Evolutionary conservation across 2,797 vertebrate species (phyloP).

Genomic region (Potorous gilbertii): DNA sequence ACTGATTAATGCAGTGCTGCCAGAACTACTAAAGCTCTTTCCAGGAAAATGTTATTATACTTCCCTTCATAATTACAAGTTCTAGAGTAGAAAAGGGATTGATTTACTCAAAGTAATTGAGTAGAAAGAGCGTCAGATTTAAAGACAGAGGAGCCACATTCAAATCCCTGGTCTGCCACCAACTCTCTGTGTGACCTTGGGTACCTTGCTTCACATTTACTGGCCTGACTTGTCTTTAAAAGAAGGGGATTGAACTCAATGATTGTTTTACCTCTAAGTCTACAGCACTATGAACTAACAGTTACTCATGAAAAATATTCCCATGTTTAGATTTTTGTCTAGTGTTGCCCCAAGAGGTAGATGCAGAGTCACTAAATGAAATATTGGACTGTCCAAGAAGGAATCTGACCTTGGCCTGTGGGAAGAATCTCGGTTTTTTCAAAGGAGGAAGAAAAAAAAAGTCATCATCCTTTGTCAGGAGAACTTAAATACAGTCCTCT

Average conservation of each 20-base stretch:
- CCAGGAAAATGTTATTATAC: constrained; percentile 66
- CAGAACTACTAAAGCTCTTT: constrained; percentile 70
- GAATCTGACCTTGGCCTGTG: not conserved
- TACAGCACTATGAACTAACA: not conserved
- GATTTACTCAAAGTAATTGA: constrained; percentile 66
- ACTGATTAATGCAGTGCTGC: constrained; percentile 77
- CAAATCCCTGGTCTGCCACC: not conserved
- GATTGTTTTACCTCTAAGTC: not conserved
- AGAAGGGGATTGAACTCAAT: not conserved
- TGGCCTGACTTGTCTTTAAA: not conserved
- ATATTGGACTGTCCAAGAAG: not conserved
- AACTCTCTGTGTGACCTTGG: not conserved
- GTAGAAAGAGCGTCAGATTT: not conserved
- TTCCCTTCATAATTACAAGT: constrained; percentile 70
- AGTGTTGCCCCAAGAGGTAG: not conserved
- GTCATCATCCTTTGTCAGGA: not conserved
- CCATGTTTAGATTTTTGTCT: not conserved
- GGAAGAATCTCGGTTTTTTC: not conserved
- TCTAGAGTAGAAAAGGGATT: constrained; percentile 58
- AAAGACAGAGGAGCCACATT: not conserved
- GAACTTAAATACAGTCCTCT: not conserved
- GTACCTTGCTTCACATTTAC: not conserved
- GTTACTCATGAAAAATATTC: not conserved
- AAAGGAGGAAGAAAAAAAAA: not conserved
- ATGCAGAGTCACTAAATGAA: not conserved